Conservation (phyloP, 2,797 vertebrate genomes). For the Mustela erminea region DNA sequence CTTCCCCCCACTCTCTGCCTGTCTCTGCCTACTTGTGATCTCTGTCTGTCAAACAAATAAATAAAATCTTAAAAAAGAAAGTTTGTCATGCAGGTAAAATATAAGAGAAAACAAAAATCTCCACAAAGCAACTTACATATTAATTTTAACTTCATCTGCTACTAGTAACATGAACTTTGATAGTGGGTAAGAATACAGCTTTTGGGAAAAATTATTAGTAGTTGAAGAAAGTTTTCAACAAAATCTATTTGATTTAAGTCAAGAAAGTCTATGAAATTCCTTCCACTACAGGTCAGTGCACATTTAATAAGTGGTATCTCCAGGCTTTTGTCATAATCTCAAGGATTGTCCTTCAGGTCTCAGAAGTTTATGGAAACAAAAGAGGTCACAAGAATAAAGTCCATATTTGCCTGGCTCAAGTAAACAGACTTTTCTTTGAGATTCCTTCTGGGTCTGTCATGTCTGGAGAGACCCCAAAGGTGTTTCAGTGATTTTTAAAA, state of each 20-base stretch:
- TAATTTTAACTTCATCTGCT: not conserved
- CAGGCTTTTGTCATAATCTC: not conserved
- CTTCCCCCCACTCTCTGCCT: too few species aligned
- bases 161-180: not conserved
- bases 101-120: not conserved
- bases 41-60: too few species aligned
- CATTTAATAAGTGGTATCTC: not conserved
- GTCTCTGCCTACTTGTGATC: too few species aligned
- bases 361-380: not conserved
- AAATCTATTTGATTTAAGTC: not conserved
- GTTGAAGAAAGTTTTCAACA: not conserved
- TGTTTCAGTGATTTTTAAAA: not conserved
- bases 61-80: not conserved
- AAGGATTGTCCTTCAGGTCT: not conserved
- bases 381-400: not conserved
- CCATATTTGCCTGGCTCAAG: not conserved
- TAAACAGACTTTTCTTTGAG: not conserved
- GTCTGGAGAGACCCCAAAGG: not conserved
- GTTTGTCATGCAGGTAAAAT: not conserved
- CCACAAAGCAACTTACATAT: not conserved
- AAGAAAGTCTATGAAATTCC: not conserved
- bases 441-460: not conserved
- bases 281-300: not conserved
- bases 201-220: not conserved
- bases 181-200: not conserved